Base-by-base conservation (phyloP, 2,113 vertebrate species). In the Nothoprocta perdicaria region DNA sequence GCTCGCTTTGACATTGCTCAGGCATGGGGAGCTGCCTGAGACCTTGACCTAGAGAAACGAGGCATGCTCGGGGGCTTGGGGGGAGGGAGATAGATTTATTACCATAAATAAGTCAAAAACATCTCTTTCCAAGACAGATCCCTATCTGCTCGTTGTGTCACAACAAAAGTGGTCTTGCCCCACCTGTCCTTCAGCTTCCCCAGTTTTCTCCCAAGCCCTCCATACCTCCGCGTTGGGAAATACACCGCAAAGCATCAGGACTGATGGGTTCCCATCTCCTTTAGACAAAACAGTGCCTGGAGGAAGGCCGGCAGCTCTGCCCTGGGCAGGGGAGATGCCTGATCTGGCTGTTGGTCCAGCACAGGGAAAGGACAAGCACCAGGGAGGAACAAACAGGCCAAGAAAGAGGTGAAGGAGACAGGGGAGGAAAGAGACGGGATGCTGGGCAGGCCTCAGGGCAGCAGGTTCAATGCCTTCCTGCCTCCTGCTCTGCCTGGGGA, bases 141-240 rank as follows among this genome's bases (percentile, higher is more conserved):
- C 9, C 12, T 38, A 95, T 96, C 93, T 95, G 38, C 48, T 91
- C 38, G 55, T 50, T 72, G 27, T 95, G 95, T 95, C 94, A 95
- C 94, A 96, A 96, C 57, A 71, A 43, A 60, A 55, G 76, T 91
- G 88, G 85, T 84, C 93, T 95, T 94, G 90, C 46, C 61, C 38
- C 90, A 96, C 85, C 58, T 0, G 52, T 95, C 88, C 93, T 80
- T 91, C 93, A 71, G 93, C 89, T 93, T 93, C 85, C 88, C 57
- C 73, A 72, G 61, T 57, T 40, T 94, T 91, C 83, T 94, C 31
- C 88, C 29, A 55, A 78, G 93, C 80, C 78, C 71, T 95, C 93
- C 74, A 61, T 92, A 81, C 78, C 69, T 91, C 80, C 84, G 88
- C 27, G 38, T 96, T 96, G 93, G 94, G 94, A 95, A 96, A 96